A percentile compares a stretch with the other conserved stretches of the same genome.
Evolutionary conservation across 2,888 invertebrate species (phyloP).

Genomic region (Stenoptilia bipunctidactyla): DNA sequence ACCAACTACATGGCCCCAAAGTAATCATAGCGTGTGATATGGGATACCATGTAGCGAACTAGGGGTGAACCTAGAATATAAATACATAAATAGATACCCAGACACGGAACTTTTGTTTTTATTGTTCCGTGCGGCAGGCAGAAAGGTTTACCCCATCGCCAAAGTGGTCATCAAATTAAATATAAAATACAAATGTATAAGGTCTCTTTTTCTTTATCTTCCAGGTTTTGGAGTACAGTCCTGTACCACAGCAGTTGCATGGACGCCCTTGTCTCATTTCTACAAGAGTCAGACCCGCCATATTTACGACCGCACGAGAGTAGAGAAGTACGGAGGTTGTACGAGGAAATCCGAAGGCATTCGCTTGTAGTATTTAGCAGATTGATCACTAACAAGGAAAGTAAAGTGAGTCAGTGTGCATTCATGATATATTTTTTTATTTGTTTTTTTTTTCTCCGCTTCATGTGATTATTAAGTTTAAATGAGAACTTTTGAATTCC

Average conservation of each 20-base stretch:
- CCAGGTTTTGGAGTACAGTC: slow-evolving; percentile 80
- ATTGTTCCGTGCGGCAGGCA: too few species aligned
- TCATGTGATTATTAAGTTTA: too few species aligned
- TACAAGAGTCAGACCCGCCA: slow-evolving; percentile 80
- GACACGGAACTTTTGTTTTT: too few species aligned
- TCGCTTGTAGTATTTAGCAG: slow-evolving; percentile 81
- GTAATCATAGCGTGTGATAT: too few species aligned
- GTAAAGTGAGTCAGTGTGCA: slow-evolving; percentile 73
- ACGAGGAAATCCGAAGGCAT: slow-evolving; percentile 72
- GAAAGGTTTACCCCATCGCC: too few species aligned
- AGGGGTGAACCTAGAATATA: too few species aligned
- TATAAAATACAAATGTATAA: slow-evolving; percentile 1
- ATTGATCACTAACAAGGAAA: slow-evolving; percentile 84
- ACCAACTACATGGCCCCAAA: too few species aligned
- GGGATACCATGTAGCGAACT: too few species aligned
- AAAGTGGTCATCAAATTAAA: too few species aligned
- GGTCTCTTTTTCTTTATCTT: slow-evolving; percentile 12
- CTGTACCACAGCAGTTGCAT: slow-evolving; percentile 75
- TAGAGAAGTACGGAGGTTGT: slow-evolving; percentile 49
- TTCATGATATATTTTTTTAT: too few species aligned
- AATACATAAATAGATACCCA: too few species aligned
- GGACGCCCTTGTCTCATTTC: slow-evolving; percentile 76
- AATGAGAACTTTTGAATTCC: not conserved
- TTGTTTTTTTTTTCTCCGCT: too few species aligned
- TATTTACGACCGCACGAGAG: slow-evolving; percentile 68